Evolutionary conservation across 2,797 vertebrate genomes (phyloP), one percentile per base, ranked within the genome.

Genomic region (Myotis daubentonii): DNA sequence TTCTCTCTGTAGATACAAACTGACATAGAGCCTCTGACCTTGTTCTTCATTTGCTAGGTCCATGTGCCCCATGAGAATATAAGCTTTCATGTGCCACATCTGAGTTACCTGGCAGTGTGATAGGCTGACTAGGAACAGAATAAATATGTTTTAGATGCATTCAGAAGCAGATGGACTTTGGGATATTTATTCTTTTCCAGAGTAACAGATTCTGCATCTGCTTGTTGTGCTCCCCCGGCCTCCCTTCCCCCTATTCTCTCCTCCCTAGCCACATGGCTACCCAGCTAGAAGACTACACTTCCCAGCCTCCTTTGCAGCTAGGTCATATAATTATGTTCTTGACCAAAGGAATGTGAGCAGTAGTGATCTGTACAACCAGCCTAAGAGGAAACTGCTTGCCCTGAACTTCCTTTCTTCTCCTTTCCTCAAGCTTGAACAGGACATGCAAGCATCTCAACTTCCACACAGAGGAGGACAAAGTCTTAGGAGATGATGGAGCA

Each of bases 111-210:
- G 16, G 81, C 55, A 72, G 7, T 41, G 66, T 33, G 41, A 71
- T 16, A 87, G 23, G 16, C 17, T 30, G 53, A 51, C 28, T 44
- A 20, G 2, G 12, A 79, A 82, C 20, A 75, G 20, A 91, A 80
- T 88, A 89, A 84, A 89, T 53, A 85, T 13, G 17, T n/a, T 89
- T 49, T 49, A 55, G 22, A 53, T 49, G 19, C 38, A 79, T 93
- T 89, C 57, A 75, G 74, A 95, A 94, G 57, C 66, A 92, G 28
- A 94, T 36, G n/a, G 47, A 16, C 51, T 79, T 75, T 70, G 84
- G 41, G 49, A 82, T 71, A 66, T 44, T 89, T 81, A 72, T 62
- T 92, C 41, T 60, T 93, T 89, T 75, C 36, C 33, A 92, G 62
- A 85, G 30, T 60, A 41, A 75, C 16, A 74, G 75, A 49, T 47